These are phyloP conservation scores for Hyposoter didymator DNA, from an alignment of 2,888 invertebrate species.

Conservation along the genomic window DNA sequence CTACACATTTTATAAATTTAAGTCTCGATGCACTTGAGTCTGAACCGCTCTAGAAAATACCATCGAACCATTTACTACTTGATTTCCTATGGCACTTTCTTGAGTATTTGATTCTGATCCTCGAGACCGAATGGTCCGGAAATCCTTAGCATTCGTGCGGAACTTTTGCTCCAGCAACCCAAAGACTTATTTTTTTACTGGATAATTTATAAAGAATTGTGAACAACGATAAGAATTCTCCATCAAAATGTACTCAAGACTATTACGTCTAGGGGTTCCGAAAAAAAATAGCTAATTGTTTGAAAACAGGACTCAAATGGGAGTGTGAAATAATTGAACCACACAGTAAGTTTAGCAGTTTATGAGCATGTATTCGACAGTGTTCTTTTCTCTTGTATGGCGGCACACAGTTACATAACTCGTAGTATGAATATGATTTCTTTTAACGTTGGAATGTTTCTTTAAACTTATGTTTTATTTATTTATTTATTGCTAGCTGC, in stretches of 20 bases:
- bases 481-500: slow-evolving; percentile 81
- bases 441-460: slow-evolving; percentile 64
- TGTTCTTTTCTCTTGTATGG: slow-evolving; percentile 79
- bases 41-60: slow-evolving; percentile 3
- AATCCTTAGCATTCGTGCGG: not conserved
- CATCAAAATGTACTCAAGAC: not conserved
- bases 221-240: not conserved
- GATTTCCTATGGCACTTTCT: not conserved
- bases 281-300: not conserved
- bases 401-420: slow-evolving; percentile 81
- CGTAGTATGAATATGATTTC: slow-evolving; percentile 78
- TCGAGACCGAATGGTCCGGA: not conserved
- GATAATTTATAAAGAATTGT: not conserved
- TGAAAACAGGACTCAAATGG: slow-evolving; percentile 13
- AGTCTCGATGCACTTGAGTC: slow-evolving; percentile 70
- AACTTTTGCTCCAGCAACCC: not conserved
- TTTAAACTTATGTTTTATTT: slow-evolving; percentile 40
- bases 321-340: slow-evolving; percentile 56
- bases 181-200: not conserved
- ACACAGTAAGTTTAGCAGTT: slow-evolving; percentile 77
- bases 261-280: not conserved
- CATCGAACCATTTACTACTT: not conserved
- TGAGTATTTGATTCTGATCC: slow-evolving; percentile 1
- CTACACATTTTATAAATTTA: slow-evolving; percentile 12
- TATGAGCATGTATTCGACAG: slow-evolving; percentile 84